These are phyloP conservation scores for Aethes cnicana DNA, from an alignment of 2,888 invertebrate species.

Conservation along the genomic window DNA sequence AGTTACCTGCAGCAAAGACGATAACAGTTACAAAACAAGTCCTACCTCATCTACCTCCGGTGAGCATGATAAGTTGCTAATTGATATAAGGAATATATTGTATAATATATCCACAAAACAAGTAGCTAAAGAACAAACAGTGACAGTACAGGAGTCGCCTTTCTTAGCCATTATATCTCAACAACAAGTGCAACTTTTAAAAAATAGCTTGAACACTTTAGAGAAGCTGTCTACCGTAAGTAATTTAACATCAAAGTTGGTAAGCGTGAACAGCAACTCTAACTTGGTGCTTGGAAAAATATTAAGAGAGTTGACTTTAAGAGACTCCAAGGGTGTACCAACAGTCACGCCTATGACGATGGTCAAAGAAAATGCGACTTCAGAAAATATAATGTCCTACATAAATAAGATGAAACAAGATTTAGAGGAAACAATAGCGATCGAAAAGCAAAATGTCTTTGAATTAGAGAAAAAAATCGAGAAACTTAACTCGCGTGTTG, in stretches of 20 bases:
- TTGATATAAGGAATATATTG: conserved; percentile 42
- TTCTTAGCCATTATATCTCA: conserved; percentile 26
- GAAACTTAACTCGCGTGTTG: conserved; percentile 28
- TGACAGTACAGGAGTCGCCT: conserved; percentile 6
- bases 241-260: conserved; percentile 4
- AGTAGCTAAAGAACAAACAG: not conserved
- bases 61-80: conserved; percentile 33
- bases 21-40: too few relatives aligned
- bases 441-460: conserved; percentile 38
- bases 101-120: conserved; percentile 33
- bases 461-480: conserved; percentile 39
- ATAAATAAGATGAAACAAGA: conserved; percentile 40
- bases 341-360: conserved; percentile 20
- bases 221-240: conserved; percentile 8
- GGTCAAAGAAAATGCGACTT: conserved; percentile 34
- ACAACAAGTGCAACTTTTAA: conserved; percentile 24
- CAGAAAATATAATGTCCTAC: conserved; percentile 34
- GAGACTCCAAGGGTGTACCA: conserved; percentile 14
- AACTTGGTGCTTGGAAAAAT: conserved; percentile 41
- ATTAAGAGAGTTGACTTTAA: conserved; percentile 31
- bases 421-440: conserved; percentile 37
- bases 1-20: conserved; percentile 40
- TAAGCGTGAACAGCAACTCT: conserved; percentile 13
- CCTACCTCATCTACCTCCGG: not conserved
- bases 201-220: conserved; percentile 12